Evolutionary conservation across 2,888 invertebrate genomes (phyloP), one percentile per base, ranked within the genome.

Genomic region (Charanyca ferruginea): DNA sequence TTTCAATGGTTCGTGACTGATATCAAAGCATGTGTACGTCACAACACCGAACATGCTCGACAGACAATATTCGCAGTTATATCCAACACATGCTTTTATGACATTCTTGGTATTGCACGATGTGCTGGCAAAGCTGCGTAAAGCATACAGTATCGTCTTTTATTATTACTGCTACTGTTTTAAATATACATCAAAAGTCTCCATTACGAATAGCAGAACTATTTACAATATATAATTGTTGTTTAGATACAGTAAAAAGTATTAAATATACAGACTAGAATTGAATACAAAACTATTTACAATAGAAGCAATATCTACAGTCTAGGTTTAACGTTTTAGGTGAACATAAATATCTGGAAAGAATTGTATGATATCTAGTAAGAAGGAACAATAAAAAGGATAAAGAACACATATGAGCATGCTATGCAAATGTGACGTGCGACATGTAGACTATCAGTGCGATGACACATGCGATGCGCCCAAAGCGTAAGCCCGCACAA

Each of bases 401-500:
- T 35, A 65, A 47, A 62, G 47, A 75, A 72, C 60, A 72, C 20
- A 66, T 61, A 76, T 52, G 66, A 67, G 64, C 54, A 76, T 76
- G 73, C 71, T 28, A 54, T 77, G 73, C 77, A 47, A 48, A 54
- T 48, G 68, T 79, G 72, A 72, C 82, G 83, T 85, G 86, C 86
- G 68, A 80, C 74, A 76, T 67, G 79, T 83, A 83, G 86, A 85
- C 85, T 80, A 82, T 81, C 76, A 76, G 84, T 82, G 84, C 73
- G 79, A 69, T 77, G 78, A 70, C 58, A 42, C 88, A 87, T 89
- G 89, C 84, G 82, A 81, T 79, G 88, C 85, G 88, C 84, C 79
- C 75, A 74, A 83, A 86, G 88, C 87, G 79, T 74, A 90, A 88
- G 87, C 88, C 87, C 89, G 82, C 86, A 77, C 62, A 65, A 73